A percentile compares a stretch with the other conserved stretches of the same genome.
Conservation (phyloP, 37 sponge, comb jelly and placozoan species). For the Halisarca cf. caerulea region DNA sequence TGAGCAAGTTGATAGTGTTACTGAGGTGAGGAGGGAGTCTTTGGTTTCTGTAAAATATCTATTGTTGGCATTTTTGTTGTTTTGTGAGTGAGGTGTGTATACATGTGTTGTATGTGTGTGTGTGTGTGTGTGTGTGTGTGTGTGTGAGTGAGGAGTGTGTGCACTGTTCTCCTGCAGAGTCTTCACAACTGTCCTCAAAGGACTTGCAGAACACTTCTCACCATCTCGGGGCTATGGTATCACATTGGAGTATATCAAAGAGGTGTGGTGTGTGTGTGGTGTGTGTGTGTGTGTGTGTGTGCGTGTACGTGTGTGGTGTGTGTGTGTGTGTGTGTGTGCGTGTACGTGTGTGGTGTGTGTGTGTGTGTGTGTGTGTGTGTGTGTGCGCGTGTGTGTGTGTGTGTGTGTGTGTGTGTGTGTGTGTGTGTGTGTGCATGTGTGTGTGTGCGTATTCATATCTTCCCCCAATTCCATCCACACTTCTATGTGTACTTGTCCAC, state of each 20-base stretch:
- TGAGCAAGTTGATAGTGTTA: slow-evolving; percentile 54
- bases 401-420: no score
- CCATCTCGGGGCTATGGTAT: slow-evolving; percentile 54
- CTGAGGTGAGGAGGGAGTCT: slow-evolving; percentile 23
- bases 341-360: no score
- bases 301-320: no score
- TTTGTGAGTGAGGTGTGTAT: not conserved
- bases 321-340: no score
- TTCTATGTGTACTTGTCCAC: no score
- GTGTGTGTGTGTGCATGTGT: no score
- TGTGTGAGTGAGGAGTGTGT: not conserved
- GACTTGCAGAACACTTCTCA: slow-evolving; percentile 63
- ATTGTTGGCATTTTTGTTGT: not conserved
- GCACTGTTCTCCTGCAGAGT: slow-evolving; percentile 25
- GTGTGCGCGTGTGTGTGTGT: no score
- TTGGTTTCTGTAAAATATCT: no score
- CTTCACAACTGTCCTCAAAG: slow-evolving; percentile 75
- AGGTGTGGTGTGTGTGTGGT: no score
- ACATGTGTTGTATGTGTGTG: not conserved
- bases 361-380: no score
- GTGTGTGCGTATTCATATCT: not conserved
- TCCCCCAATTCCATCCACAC: not conserved
- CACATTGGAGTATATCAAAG: slow-evolving; percentile 46
- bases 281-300: no score
- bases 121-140: not conserved